Percentiles rank a stretch among this genome's conserved stretches.
Evolutionary conservation across 2,797 vertebrate species (phyloP).

Genomic region (Sebastolobus altivelis): DNA sequence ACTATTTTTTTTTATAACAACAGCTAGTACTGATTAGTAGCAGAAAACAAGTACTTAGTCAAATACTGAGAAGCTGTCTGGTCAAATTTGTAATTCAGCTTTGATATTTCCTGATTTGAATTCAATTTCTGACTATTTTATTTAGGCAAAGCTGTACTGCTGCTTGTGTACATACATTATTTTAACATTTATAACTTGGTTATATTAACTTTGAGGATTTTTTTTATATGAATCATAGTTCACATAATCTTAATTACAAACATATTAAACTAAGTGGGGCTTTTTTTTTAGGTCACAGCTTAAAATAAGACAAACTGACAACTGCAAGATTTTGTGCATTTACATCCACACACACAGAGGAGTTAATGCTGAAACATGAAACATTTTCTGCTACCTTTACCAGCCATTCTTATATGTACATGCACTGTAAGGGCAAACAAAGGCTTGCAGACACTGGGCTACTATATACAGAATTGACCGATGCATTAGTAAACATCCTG

Average conservation of each 20-base stretch:
- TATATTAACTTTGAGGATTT: not conserved
- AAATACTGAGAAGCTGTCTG: not conserved
- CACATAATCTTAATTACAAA: not conserved
- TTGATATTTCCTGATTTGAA: not conserved
- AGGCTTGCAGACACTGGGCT: not conserved
- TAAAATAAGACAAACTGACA: not conserved
- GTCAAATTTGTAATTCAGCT: not conserved
- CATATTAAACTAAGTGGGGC: not conserved
- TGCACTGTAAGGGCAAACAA: slow-evolving; percentile 9
- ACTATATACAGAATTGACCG: not conserved
- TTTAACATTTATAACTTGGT: not conserved
- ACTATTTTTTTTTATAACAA: not conserved
- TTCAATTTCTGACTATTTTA: not conserved
- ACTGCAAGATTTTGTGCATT: no score
- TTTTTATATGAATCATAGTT: not conserved
- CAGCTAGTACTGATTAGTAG: not conserved
- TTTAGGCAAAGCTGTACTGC: not conserved
- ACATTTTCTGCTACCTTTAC: not conserved
- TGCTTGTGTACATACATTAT: not conserved
- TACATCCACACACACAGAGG: not conserved
- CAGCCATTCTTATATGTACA: not conserved
- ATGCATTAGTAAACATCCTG: slow-evolving; percentile 19
- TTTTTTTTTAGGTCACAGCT: not conserved
- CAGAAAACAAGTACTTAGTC: not conserved
- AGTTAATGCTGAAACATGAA: not conserved